phyloP scores from a whole-genome alignment of 1,140 invertebrate species.

The Battus philenor region DNA sequence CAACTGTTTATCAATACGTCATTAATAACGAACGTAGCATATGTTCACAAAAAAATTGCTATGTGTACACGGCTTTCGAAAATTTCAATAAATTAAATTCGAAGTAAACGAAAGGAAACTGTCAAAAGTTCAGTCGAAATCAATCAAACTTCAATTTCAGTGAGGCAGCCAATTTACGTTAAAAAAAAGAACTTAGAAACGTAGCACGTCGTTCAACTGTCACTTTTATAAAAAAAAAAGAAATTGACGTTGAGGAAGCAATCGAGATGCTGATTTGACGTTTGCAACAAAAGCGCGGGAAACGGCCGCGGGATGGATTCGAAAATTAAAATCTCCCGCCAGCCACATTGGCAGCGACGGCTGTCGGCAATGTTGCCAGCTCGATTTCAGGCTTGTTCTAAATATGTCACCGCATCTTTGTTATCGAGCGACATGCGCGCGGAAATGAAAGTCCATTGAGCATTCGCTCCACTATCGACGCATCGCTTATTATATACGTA shows the following conservation, averaged over 20 bases:
- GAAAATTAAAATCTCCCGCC: conserved; percentile 72
- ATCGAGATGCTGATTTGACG: conserved; percentile 54
- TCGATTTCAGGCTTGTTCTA: conserved; percentile 75
- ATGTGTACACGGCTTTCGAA: too few relatives aligned
- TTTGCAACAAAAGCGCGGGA: conserved; percentile 60
- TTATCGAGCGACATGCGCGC: conserved; percentile 64
- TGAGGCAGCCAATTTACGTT: conserved; percentile 38
- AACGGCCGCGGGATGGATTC: conserved; percentile 61
- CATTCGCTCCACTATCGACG: conserved; percentile 57
- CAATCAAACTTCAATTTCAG: conserved; percentile 53
- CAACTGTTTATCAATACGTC: too few relatives aligned
- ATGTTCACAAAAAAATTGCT: too few relatives aligned
- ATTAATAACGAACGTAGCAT: too few relatives aligned
- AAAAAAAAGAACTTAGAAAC: conserved; percentile 22
- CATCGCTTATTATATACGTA: conserved; percentile 54
- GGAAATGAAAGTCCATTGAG: conserved; percentile 71
- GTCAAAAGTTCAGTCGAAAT: conserved; percentile 51
- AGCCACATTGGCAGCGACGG: conserved; percentile 47
- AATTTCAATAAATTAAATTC: conserved; percentile 48
- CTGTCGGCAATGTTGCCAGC: conserved; percentile 44
- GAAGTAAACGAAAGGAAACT: conserved; percentile 19
- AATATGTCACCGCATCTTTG: conserved; percentile 74
- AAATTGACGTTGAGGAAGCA: conserved; percentile 47
- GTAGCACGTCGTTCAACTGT: conserved; percentile 57
- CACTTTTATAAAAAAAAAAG: conserved; percentile 47